phyloP scores from a whole-genome alignment of 2,888 invertebrate genomes.

The Melieria picta region DNA sequence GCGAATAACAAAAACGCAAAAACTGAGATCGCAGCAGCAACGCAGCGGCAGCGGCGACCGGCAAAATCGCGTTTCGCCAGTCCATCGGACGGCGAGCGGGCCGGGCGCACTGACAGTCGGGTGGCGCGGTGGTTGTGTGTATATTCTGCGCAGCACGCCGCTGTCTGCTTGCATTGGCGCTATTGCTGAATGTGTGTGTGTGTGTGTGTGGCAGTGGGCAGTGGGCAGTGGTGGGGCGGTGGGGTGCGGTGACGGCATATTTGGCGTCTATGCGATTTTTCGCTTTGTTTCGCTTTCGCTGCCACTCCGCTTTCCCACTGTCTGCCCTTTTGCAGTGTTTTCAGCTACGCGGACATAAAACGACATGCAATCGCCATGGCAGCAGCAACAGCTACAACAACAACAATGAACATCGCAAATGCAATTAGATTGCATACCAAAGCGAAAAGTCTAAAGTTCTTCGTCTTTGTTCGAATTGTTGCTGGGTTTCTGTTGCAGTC shows the following conservation, averaged over 20 bases:
- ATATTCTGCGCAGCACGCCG: neutral
- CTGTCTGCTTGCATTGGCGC: neutral
- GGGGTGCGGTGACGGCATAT: neutral
- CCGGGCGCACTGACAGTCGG: slow-evolving; percentile 7
- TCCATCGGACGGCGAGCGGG: slow-evolving; percentile 3
- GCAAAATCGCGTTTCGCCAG: slow-evolving; percentile 20
- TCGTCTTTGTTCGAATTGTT: neutral
- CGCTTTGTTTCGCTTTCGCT: slow-evolving; percentile 10
- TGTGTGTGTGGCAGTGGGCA: neutral
- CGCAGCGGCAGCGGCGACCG: slow-evolving; percentile 13
- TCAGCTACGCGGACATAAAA: neutral
- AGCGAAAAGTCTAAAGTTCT: slow-evolving; percentile 20
- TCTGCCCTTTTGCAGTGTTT: neutral
- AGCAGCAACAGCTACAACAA: neutral
- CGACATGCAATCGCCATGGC: neutral
- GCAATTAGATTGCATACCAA: slow-evolving; percentile 21
- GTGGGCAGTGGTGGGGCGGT: too few relatives aligned
- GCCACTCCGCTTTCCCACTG: neutral
- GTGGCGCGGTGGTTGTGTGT: neutral
- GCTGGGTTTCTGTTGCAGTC: too few relatives aligned
- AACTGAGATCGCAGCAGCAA: neutral
- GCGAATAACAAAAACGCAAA: slow-evolving; percentile 11
- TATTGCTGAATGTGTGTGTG: neutral
- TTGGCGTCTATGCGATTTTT: slow-evolving; percentile 6
- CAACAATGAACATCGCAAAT: neutral